phyloP scores from a whole-genome alignment of 2,113 vertebrate species.

The Indri indri region DNA sequence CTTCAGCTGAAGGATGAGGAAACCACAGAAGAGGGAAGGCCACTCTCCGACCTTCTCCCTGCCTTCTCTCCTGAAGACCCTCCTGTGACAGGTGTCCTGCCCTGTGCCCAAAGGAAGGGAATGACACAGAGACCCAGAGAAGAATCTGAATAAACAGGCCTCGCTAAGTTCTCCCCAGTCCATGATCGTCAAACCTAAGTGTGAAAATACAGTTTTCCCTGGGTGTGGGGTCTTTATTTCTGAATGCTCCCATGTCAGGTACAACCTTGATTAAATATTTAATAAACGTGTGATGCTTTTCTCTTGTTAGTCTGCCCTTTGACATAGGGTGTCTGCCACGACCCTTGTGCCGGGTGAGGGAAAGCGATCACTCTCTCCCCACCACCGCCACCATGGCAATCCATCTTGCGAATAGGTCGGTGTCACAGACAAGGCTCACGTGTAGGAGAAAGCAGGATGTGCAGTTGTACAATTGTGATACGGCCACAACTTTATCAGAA shows the following conservation, averaged over 20 bases:
- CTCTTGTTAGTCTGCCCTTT: not conserved
- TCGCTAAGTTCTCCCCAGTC: not conserved
- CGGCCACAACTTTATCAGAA: rapidly evolving
- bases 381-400: rapidly evolving
- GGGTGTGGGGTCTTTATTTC: not conserved
- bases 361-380: not conserved
- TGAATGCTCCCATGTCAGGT: no score
- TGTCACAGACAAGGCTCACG: rapidly evolving
- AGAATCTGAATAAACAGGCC: not conserved
- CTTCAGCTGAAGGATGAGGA: not conserved
- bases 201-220: not conserved
- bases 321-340: not conserved
- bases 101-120: not conserved
- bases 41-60: not conserved
- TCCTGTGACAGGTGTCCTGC: not conserved
- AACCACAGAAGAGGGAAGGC: not conserved
- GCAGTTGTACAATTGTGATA: rapidly evolving
- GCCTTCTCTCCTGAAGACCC: not conserved
- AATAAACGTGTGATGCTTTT: not conserved
- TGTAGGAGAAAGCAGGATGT: not conserved
- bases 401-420: rapidly evolving
- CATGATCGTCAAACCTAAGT: not conserved
- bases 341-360: not conserved
- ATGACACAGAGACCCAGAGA: not conserved
- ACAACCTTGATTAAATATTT: not conserved